A percentile compares a stretch with the other conserved stretches of the same genome.
phyloP scores from a whole-genome alignment of 2,113 vertebrate species.

The Austrofundulus limnaeus region DNA sequence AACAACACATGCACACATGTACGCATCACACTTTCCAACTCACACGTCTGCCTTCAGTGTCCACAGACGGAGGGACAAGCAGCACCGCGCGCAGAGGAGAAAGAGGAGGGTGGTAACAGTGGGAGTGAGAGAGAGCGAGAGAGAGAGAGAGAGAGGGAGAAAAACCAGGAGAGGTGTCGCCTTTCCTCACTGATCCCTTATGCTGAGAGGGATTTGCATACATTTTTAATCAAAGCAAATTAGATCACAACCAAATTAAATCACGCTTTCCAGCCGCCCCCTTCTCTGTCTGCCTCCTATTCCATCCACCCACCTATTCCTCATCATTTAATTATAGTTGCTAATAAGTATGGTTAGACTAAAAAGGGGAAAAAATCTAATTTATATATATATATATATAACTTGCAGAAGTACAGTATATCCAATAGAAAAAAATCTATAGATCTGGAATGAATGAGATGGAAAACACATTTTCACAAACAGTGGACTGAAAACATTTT shows the following conservation, averaged over 20 bases:
- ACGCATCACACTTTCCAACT: constrained; percentile 37
- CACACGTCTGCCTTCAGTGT: constrained; percentile 60
- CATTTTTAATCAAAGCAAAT: constrained; percentile 88
- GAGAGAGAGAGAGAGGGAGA: constrained; percentile 39
- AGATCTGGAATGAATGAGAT: constrained; percentile 6
- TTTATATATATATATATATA: no score
- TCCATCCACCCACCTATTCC: constrained; percentile 74
- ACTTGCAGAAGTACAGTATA: constrained; percentile 30
- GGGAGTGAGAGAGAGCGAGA: constrained; percentile 36
- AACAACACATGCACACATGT: constrained; percentile 45
- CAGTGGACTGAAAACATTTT: constrained; percentile 11
- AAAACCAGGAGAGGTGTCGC: constrained; percentile 65
- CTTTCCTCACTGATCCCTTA: constrained; percentile 77
- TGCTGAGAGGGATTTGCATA: constrained; percentile 84
- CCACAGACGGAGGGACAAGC: constrained; percentile 50
- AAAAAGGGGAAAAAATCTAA: constrained; percentile 27
- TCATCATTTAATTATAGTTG: constrained; percentile 76
- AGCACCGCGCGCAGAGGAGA: constrained; percentile 41
- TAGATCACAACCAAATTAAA: constrained; percentile 85
- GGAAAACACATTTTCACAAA: constrained; percentile 11
- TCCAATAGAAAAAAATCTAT: constrained; percentile 24
- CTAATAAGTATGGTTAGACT: constrained; percentile 70
- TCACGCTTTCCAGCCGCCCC: constrained; percentile 78
- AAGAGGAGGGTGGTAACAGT: constrained; percentile 29
- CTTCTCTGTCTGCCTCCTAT: constrained; percentile 70